Conservation (phyloP, 92 coral and sea anemone genomes). For the Bergia puertoricense region DNA sequence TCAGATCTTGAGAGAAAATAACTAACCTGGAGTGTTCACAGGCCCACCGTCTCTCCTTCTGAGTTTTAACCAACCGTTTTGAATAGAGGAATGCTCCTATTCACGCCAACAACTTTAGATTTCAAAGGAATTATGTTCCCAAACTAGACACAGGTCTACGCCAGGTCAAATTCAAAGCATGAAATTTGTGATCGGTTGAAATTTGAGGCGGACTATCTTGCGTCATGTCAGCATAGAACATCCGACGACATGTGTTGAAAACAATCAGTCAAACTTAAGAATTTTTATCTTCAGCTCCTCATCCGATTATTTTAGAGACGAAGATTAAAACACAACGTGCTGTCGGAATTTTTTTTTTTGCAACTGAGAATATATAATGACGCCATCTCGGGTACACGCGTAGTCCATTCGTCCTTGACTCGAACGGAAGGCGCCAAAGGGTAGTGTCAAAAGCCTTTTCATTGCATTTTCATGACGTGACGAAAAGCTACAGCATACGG, state of each 20-base stretch:
- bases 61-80: not conserved
- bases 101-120: constrained; percentile 27
- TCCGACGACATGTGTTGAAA: constrained; percentile 30
- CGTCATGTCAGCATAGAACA: constrained; percentile 4
- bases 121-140: constrained; percentile 36
- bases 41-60: not conserved
- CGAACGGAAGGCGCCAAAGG: too few species aligned
- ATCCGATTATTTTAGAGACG: constrained; percentile 10
- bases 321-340: too few species aligned
- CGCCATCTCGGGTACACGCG: too few species aligned
- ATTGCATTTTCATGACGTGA: too few species aligned
- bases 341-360: too few species aligned
- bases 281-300: not conserved
- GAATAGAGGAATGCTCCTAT: not conserved
- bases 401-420: too few species aligned
- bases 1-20: not conserved
- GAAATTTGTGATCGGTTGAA: constrained; percentile 21
- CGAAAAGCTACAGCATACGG: too few species aligned
- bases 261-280: not conserved
- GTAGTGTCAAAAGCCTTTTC: too few species aligned
- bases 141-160: constrained; percentile 14
- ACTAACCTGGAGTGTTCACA: constrained; percentile 4
- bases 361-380: too few species aligned
- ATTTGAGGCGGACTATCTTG: constrained; percentile 11
- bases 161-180: constrained; percentile 28